These are phyloP conservation scores for Calidris pygmaea DNA, from an alignment of 2,113 vertebrate species.

Conservation along the genomic window DNA sequence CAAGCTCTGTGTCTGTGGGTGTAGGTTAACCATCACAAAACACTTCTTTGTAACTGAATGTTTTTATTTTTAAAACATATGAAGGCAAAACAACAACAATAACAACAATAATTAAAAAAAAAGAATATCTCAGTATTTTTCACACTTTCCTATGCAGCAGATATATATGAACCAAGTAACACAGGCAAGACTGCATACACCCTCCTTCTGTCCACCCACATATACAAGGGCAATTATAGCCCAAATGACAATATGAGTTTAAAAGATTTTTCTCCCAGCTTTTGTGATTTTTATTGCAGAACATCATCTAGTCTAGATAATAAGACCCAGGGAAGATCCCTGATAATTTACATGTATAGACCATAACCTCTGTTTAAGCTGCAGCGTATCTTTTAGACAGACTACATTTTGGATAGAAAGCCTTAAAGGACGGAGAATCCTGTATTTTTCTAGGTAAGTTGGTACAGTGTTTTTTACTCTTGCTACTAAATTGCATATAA, in stretches of 20 bases:
- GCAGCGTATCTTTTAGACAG: not conserved
- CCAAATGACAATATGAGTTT: not conserved
- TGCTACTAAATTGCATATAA: conserved; percentile 26
- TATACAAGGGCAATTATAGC: not conserved
- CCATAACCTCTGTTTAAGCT: not conserved
- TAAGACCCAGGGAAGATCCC: not conserved
- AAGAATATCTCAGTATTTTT: not conserved
- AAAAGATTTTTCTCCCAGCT: not conserved
- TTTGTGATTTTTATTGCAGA: not conserved
- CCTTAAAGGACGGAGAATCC: not conserved
- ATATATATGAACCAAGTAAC: not conserved
- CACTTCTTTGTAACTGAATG: not conserved
- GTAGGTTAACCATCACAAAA: not conserved
- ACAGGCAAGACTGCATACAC: not conserved
- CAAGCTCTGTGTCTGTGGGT: not conserved
- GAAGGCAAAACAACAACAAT: not conserved
- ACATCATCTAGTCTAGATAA: not conserved
- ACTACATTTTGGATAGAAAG: not conserved
- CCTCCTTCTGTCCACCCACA: not conserved
- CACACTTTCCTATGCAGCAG: not conserved
- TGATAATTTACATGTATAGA: not conserved
- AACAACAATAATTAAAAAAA: not conserved
- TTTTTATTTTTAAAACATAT: not conserved
- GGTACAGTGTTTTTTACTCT: conserved; percentile 3
- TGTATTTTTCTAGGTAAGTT: conserved; percentile 21